Evolutionary conservation across 1,140 invertebrate genomes (phyloP), one percentile per base, ranked within the genome.

Genomic region (Neoseiulus cucumeris): DNA sequence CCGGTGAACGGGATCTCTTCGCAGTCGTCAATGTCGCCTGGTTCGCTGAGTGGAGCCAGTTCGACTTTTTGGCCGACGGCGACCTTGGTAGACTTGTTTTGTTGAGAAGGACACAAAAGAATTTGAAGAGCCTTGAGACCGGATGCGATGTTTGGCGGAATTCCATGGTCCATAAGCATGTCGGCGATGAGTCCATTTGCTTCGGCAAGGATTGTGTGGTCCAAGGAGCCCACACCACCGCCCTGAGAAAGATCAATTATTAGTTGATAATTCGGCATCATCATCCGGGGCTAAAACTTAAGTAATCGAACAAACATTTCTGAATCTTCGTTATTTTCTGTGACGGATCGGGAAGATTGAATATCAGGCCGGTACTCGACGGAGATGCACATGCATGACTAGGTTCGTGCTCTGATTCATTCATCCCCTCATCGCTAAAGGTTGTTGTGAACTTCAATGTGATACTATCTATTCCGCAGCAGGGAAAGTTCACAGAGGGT

Each of bases 1-100:
- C 80, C 80, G 0, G 78, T 80, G 71, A 78, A 81, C 0, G 80
- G 80, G 66, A 76, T 78, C 44, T 81, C 80, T 70, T 80, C 79
- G 14, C 74, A 74, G 69, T 80, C 79, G 0, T 59, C 51, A 20
- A 59, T 59, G 51, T 59, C 51, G 33, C 51, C 22, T 1, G 51
- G 51, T 25, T 59, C 51, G 22, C 51, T 59, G 51, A 59, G 51
- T 20, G 51, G 51, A 14, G 51, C 51, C 51, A 59, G 51, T 59
- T 59, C 51, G 22, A 59, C 51, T 33, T 59, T 59, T 59, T 59
- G 51, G 9, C 51, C 51, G 22, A 59, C 51, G 22, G 22, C 22
- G 51, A 33, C 51, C 51, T 59, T 59, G 22, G 22, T 20, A 20
- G 51, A 20, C 51, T 25, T 59, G 22, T 25, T 59, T 59, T 59